These are phyloP conservation scores for Rhimphoctona megacephalus DNA, from an alignment of 2,888 invertebrate genomes.

Conservation along the genomic window DNA sequence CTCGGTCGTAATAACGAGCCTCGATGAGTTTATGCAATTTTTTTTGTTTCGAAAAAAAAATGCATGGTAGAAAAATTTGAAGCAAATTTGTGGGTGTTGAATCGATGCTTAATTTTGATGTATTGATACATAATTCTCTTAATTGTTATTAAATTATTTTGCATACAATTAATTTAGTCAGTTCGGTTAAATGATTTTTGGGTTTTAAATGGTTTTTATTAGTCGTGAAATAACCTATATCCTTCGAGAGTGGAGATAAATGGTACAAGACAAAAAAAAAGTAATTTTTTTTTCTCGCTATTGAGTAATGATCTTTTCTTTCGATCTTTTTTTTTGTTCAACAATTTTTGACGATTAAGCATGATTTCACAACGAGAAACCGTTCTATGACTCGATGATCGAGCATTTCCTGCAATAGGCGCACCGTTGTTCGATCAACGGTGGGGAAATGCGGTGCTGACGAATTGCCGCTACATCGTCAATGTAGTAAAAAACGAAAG, in stretches of 20 bases:
- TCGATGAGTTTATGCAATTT: conserved; percentile 27
- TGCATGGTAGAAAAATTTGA: background rate
- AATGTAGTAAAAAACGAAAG: background rate
- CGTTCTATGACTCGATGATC: conserved; percentile 32
- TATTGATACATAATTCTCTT: too few species aligned
- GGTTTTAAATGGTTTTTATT: background rate
- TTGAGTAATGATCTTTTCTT: background rate
- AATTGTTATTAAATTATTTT: background rate
- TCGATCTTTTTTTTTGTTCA: background rate
- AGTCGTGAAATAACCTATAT: background rate
- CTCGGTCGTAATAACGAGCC: conserved; percentile 38
- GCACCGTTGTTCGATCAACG: conserved; percentile 26
- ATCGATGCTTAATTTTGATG: background rate
- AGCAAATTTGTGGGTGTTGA: background rate
- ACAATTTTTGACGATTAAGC: conserved; percentile 24
- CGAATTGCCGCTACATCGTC: conserved; percentile 49
- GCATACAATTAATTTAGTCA: background rate
- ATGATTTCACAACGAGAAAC: conserved; percentile 33
- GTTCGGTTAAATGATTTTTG: background rate
- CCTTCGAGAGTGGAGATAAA: background rate
- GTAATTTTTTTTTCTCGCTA: background rate
- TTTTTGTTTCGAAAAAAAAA: conserved; percentile 8
- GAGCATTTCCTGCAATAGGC: conserved; percentile 40
- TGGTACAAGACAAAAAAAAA: background rate
- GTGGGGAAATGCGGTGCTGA: conserved; percentile 42